Conservation (phyloP, 2,888 invertebrate species). For the Xestia c-nigrum region DNA sequence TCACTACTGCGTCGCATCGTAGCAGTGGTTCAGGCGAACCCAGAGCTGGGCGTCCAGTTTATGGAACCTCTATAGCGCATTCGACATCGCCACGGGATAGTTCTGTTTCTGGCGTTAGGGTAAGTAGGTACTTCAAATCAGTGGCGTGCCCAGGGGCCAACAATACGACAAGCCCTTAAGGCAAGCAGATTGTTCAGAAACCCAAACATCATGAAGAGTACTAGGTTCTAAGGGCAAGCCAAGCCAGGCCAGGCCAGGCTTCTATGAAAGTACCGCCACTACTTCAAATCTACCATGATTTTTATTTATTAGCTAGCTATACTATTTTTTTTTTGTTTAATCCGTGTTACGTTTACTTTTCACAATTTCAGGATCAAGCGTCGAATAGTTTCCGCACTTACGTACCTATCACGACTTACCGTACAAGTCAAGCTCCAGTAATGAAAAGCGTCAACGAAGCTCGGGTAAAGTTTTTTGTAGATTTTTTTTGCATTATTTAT, state of each 20-base stretch:
- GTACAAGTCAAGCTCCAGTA: conserved; percentile 78
- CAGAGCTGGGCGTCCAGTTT: conserved; percentile 67
- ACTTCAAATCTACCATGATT: background rate
- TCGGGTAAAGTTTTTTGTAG: conserved; percentile 70
- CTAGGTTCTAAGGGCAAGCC: too few relatives aligned
- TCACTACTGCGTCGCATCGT: conserved; percentile 67
- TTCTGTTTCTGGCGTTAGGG: conserved; percentile 65
- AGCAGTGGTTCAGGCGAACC: conserved; percentile 82
- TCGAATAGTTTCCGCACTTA: conserved; percentile 61
- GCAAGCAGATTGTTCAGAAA: too few relatives aligned
- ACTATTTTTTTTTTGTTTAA: too few relatives aligned
- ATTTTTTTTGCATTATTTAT: background rate
- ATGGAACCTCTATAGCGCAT: conserved; percentile 59
- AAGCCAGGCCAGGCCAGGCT: too few relatives aligned
- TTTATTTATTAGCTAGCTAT: too few relatives aligned
- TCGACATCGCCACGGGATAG: conserved; percentile 56
- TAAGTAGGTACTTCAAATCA: conserved; percentile 19
- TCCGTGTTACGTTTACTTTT: background rate
- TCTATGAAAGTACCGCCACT: too few relatives aligned
- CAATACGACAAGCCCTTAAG: too few relatives aligned
- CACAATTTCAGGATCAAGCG: conserved; percentile 69
- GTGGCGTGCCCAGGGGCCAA: too few relatives aligned
- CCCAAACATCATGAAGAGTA: too few relatives aligned
- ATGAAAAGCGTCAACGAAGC: conserved; percentile 83
- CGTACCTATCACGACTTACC: conserved; percentile 74